Conservation (phyloP, 2,113 vertebrate species). For the Epinephelus cyanopodus region DNA sequence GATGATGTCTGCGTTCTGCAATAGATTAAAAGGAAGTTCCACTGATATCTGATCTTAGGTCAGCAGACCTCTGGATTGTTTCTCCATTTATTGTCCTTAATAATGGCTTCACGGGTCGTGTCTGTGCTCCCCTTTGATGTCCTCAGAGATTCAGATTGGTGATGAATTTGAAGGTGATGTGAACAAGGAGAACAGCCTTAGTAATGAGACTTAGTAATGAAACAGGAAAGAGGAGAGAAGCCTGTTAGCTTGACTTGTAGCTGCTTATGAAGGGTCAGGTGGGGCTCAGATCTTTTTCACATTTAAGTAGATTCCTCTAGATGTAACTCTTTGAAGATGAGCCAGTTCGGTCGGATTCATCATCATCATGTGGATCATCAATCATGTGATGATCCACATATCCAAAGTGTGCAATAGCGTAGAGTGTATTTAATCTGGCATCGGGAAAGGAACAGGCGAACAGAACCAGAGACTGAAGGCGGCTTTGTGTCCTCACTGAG, state of each 20-base stretch:
- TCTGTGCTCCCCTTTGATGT: slow-evolving; percentile 52
- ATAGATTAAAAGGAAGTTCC: background rate
- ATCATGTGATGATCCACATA: slow-evolving; percentile 48
- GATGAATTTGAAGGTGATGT: slow-evolving; percentile 25
- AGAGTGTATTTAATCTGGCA: slow-evolving; percentile 29
- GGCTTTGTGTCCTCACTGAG: slow-evolving; percentile 1
- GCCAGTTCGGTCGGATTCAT: slow-evolving; percentile 41
- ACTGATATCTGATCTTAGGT: background rate
- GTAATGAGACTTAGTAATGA: slow-evolving; percentile 43
- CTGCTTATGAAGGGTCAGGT: slow-evolving; percentile 31
- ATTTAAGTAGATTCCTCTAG: slow-evolving; percentile 37
- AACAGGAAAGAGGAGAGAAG: slow-evolving; percentile 7
- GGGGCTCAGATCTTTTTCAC: slow-evolving; percentile 17
- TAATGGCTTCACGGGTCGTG: slow-evolving; percentile 1
- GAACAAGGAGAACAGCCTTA: slow-evolving; percentile 19
- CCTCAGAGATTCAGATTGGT: slow-evolving; percentile 27
- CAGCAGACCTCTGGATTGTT: slow-evolving; percentile 2
- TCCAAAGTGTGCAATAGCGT: slow-evolving; percentile 3
- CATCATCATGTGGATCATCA: background rate
- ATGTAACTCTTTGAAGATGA: slow-evolving; percentile 57
- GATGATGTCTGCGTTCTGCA: background rate
- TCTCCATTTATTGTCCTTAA: background rate
- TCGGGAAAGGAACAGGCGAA: background rate
- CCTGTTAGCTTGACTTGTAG: slow-evolving; percentile 42
- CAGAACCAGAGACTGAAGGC: background rate